These are phyloP conservation scores for Tachyglossus aculeatus DNA, from an alignment of 2,797 vertebrate genomes.

Conservation along the genomic window DNA sequence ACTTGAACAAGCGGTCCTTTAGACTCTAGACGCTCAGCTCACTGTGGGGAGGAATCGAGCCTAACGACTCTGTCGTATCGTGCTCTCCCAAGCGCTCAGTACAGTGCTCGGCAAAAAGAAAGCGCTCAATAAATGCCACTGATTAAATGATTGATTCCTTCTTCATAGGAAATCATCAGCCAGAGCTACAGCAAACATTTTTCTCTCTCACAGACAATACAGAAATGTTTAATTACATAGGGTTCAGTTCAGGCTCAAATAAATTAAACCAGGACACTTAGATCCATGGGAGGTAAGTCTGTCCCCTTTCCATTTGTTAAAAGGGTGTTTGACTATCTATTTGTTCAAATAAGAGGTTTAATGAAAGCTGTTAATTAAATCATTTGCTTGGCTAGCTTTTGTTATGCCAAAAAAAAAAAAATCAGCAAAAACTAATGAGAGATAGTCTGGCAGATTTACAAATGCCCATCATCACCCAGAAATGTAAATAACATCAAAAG, in stretches of 20 bases:
- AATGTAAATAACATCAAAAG: not conserved
- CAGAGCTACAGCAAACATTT: conserved; percentile 24
- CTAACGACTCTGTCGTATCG: no score
- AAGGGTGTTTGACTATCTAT: conserved; percentile 31
- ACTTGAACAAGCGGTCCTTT: no score
- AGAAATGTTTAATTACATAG: not conserved
- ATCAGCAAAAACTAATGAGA: conserved; percentile 1
- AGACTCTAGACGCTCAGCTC: no score
- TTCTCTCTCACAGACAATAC: not conserved
- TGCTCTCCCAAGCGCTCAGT: no score
- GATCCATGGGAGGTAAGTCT: conserved; percentile 9
- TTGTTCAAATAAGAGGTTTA: conserved; percentile 57
- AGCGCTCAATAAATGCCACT: no score
- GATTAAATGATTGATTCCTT: no score
- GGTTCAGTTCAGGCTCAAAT: not conserved
- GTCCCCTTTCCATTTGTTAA: conserved; percentile 27
- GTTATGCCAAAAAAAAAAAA: conserved; percentile 14
- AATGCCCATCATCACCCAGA: not conserved
- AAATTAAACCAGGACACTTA: conserved; percentile 16
- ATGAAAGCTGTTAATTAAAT: conserved; percentile 64
- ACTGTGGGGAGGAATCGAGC: no score
- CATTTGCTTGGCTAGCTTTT: conserved; percentile 39
- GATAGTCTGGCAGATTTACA: conserved; percentile 14
- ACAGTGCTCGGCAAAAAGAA: no score
- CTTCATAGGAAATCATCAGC: no score